These are phyloP conservation scores for Drosophila parthenogenetica DNA, from an alignment of 2,888 invertebrate species.

Conservation along the genomic window DNA sequence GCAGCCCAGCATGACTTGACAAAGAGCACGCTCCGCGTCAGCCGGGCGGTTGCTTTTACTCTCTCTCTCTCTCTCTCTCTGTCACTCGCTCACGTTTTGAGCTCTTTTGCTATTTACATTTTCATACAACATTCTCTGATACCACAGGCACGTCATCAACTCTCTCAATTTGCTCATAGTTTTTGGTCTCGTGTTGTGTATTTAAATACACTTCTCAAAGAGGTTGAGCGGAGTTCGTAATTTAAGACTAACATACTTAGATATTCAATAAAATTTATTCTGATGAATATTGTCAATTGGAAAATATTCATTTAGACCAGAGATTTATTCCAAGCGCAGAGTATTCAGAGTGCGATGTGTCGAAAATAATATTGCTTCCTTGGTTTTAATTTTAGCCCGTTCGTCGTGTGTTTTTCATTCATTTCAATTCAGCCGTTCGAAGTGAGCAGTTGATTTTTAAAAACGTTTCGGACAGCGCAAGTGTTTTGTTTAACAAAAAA, in stretches of 20 bases:
- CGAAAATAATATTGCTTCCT: background rate
- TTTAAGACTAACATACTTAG: background rate
- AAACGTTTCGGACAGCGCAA: slow-evolving; percentile 60
- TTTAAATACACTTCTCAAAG: slow-evolving; percentile 29
- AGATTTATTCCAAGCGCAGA: slow-evolving; percentile 10
- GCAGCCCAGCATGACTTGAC: slow-evolving; percentile 57
- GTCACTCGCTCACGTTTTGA: slow-evolving; percentile 39
- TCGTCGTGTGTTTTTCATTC: slow-evolving; percentile 78
- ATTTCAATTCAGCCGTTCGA: slow-evolving; percentile 83
- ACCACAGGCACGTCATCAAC: slow-evolving; percentile 45
- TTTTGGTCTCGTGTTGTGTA: slow-evolving; percentile 51
- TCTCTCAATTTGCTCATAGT: slow-evolving; percentile 40
- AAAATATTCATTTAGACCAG: background rate
- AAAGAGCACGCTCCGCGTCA: slow-evolving; percentile 37
- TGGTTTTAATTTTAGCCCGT: slow-evolving; percentile 83
- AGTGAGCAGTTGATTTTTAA: slow-evolving; percentile 51
- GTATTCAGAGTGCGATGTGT: slow-evolving; percentile 10
- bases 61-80: slow-evolving; percentile 31
- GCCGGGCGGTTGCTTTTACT: slow-evolving; percentile 38
- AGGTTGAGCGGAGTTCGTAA: background rate
- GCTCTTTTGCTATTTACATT: slow-evolving; percentile 53
- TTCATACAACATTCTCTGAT: slow-evolving; percentile 40
- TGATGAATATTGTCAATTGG: too few species aligned
- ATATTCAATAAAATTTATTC: background rate
- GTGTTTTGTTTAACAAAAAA: slow-evolving; percentile 41